Percentiles rank a stretch among this genome's conserved stretches.
These are phyloP conservation scores for Phalloptychus januarius DNA, from an alignment of 2,797 vertebrate genomes.

Conservation along the genomic window DNA sequence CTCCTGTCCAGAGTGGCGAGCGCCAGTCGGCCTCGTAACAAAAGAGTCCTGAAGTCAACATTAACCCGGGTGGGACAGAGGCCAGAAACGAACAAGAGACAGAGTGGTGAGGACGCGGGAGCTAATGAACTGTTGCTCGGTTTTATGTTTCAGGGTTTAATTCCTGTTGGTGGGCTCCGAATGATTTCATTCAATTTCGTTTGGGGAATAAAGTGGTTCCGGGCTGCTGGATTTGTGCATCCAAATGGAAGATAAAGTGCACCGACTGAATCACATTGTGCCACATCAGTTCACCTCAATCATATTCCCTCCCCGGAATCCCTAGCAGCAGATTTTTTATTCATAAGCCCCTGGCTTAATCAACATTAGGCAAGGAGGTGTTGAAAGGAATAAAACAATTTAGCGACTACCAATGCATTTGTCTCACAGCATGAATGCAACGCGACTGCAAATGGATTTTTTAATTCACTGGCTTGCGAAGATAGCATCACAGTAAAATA, in stretches of 20 bases:
- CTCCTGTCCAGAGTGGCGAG: conserved; percentile 46
- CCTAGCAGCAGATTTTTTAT: conserved; percentile 65
- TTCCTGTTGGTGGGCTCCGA: conserved; percentile 35
- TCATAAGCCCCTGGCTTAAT: conserved; percentile 68
- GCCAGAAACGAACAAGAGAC: conserved; percentile 47
- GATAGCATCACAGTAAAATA: conserved; percentile 35
- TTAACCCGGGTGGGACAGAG: conserved; percentile 53
- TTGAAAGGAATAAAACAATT: conserved; percentile 69
- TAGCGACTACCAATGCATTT: conserved; percentile 63
- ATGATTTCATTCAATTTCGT: conserved; percentile 43
- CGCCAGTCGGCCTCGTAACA: conserved; percentile 48
- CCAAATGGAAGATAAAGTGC: conserved; percentile 64
- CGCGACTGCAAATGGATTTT: conserved; percentile 37
- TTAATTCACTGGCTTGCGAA: conserved; percentile 45
- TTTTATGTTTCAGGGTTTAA: conserved; percentile 35
- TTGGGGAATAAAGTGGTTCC: conserved; percentile 47
- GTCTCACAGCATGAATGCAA: conserved; percentile 56
- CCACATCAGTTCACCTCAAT: conserved; percentile 67
- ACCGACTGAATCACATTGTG: conserved; percentile 56
- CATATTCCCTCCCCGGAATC: conserved; percentile 40
- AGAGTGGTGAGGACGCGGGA: conserved; percentile 35
- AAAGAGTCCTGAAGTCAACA: conserved; percentile 68
- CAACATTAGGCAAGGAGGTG: conserved; percentile 65
- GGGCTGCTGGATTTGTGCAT: conserved; percentile 47
- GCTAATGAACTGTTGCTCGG: conserved; percentile 53